Evolutionary conservation across 2,888 invertebrate genomes (phyloP).

Genomic region (Nycteola revayana): DNA sequence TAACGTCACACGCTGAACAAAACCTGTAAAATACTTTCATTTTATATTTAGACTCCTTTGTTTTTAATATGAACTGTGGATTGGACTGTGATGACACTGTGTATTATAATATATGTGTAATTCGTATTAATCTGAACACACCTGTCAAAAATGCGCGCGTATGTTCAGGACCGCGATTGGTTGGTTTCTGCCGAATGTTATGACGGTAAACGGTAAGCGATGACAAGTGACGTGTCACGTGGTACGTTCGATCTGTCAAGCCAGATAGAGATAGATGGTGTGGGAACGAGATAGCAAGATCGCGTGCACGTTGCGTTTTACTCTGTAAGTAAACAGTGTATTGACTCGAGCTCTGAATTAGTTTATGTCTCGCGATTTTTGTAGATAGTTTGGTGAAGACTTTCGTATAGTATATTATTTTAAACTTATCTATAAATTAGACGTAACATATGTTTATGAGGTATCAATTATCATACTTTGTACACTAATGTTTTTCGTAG

Average conservation of each 20-base stretch:
- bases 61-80: slow-evolving; percentile 15
- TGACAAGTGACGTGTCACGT: slow-evolving; percentile 49
- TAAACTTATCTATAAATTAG: too few relatives aligned
- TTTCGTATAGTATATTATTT: too few relatives aligned
- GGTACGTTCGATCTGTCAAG: slow-evolving; percentile 67
- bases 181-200: slow-evolving; percentile 23
- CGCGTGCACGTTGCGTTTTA: slow-evolving; percentile 25
- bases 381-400: too few relatives aligned
- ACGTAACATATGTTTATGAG: too few relatives aligned
- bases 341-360: slow-evolving; percentile 13
- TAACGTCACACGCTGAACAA: slow-evolving; percentile 39
- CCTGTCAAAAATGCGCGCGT: slow-evolving; percentile 33
- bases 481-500: too few relatives aligned
- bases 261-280: slow-evolving; percentile 56
- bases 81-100: slow-evolving; percentile 7
- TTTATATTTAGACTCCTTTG: slow-evolving; percentile 6
- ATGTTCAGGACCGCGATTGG: slow-evolving; percentile 20
- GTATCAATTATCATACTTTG: too few relatives aligned
- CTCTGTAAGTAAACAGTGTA: slow-evolving; percentile 36
- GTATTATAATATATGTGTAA: too few relatives aligned
- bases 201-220: slow-evolving; percentile 37
- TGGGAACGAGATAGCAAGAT: slow-evolving; percentile 40
- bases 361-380: slow-evolving; percentile 7
- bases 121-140: neutral
- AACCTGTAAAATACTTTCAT: slow-evolving; percentile 25